A percentile compares a stretch with the other conserved stretches of the same genome.
Evolutionary conservation across 2,113 vertebrate genomes (phyloP).

Genomic region (Excalfactoria chinensis): DNA sequence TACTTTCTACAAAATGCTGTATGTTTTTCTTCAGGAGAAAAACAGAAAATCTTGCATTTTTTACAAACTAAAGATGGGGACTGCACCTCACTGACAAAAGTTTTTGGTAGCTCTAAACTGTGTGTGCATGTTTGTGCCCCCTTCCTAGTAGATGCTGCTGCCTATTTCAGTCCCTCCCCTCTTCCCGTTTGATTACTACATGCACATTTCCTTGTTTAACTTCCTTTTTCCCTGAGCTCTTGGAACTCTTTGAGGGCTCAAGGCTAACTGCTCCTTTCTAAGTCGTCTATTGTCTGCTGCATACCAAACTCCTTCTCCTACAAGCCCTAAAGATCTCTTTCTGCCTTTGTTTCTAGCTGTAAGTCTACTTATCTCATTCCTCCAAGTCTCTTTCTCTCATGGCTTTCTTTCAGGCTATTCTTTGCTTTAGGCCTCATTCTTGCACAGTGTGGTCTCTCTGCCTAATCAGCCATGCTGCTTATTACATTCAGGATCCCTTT

Average conservation of each 20-base stretch:
- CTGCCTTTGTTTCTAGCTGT: constrained; percentile 43
- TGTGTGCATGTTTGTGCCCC: not conserved
- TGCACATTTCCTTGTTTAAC: not conserved
- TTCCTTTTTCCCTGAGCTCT: constrained; percentile 4
- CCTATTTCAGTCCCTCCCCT: not conserved
- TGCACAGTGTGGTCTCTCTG: constrained; percentile 59
- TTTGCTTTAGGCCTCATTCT: constrained; percentile 53
- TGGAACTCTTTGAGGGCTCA: not conserved
- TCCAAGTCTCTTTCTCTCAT: not conserved
- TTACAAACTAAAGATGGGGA: not conserved
- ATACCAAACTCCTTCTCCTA: constrained; percentile 37
- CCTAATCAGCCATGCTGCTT: constrained; percentile 46
- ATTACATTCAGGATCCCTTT: constrained; percentile 38
- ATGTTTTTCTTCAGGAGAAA: not conserved
- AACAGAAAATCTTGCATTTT: not conserved
- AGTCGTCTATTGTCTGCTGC: constrained; percentile 26
- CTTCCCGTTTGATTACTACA: rapidly evolving
- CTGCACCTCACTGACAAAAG: not conserved
- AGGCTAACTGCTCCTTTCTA: constrained; percentile 56
- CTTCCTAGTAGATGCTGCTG: not conserved
- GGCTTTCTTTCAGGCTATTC: constrained; percentile 51
- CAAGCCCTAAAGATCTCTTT: constrained; percentile 24
- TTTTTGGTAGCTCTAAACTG: not conserved
- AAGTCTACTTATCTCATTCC: constrained; percentile 59
- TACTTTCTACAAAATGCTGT: not conserved